Evolutionary conservation across 2,113 vertebrate genomes (phyloP), one percentile per base, ranked within the genome.

Genomic region (Pelecanoides urinatrix): DNA sequence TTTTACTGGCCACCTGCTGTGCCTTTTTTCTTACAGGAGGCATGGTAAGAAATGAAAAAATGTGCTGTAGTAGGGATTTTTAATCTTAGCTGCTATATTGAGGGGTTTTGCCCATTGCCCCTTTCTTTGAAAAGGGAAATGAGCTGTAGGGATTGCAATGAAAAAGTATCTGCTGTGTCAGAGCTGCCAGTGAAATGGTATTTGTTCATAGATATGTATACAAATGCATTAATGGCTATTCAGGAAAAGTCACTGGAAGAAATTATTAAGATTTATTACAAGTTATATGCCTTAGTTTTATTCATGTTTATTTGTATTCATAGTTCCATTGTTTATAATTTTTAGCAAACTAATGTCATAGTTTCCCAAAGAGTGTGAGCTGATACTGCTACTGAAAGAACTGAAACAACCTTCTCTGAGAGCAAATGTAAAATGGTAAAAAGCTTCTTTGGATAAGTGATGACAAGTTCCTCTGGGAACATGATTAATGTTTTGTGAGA

Each of bases 1-100:
- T 92, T 83, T 91, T 94, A 16, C 58, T 83, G 49, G 53, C 85
- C 83, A 72, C 90, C 72, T 90, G 76, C 92, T 91, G 65, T 94
- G 85, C 36, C 62, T 70, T 94, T 95, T 95, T 88, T 40, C 72
- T 74, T 73, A 74, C 34, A 63, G 68, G 26, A 76, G 45, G 53
- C 75, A 11, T 87, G 40, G 34, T 79, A 53, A 92, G 44, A 88
- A 65, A 49, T 79, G 12, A 81, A 94, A 78, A 87, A 19, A 63
- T 86, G 44, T 67, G 30, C 49, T 86, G 14, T 73, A 36, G 34
- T 25, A 42, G 32, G 32, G 20, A 77, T 87, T 88, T 88, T 79
- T 67, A 32, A 53, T 71, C 7, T 75, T 65, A 50, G 42, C 18
- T 92, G 32, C 18, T 72, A 3, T 58, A 11, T n/a, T 70, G 50